Percentiles rank a stretch among this genome's conserved stretches.
phyloP scores from a whole-genome alignment of 1,140 invertebrate genomes.

The Chrysomallon squamiferum region DNA sequence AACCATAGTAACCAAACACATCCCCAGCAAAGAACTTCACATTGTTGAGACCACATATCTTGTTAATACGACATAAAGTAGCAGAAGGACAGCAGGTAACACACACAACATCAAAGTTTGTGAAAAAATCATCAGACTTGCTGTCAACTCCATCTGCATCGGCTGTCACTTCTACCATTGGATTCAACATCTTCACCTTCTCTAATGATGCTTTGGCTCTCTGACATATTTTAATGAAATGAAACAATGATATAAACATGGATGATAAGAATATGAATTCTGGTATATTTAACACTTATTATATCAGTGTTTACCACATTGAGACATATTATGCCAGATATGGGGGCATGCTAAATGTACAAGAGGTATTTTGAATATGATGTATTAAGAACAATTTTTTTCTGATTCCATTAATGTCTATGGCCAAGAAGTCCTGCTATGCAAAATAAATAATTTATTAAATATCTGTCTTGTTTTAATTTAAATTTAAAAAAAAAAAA shows the following conservation, averaged over 20 bases:
- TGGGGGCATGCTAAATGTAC: too few relatives aligned
- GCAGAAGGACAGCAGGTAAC: slow-evolving; percentile 76
- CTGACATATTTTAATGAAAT: slow-evolving; percentile 68
- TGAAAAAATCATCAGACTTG: slow-evolving; percentile 74
- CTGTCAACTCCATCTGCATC: slow-evolving; percentile 73
- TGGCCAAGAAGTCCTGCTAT: too few relatives aligned
- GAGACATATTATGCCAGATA: too few relatives aligned
- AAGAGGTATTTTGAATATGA: too few relatives aligned
- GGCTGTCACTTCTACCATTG: slow-evolving; percentile 85
- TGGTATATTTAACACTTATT: too few relatives aligned
- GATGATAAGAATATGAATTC: too few relatives aligned
- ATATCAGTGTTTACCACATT: not conserved
- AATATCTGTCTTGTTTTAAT: too few relatives aligned
- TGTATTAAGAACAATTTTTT: too few relatives aligned
- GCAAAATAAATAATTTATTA: too few relatives aligned
- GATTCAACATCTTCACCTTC: slow-evolving; percentile 84
- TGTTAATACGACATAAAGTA: slow-evolving; percentile 78
- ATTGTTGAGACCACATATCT: slow-evolving; percentile 77
- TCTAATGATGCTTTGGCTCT: slow-evolving; percentile 82
- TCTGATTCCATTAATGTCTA: too few relatives aligned
- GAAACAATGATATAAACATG: not conserved
- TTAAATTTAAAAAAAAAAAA: too few relatives aligned
- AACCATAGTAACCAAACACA: slow-evolving; percentile 94
- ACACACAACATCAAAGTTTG: slow-evolving; percentile 84
- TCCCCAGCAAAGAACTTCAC: slow-evolving; percentile 90